Evolutionary conservation across 1,140 invertebrate species (phyloP), one percentile per base, ranked within the genome.

Genomic region (Caenorhabditis remanei): DNA sequence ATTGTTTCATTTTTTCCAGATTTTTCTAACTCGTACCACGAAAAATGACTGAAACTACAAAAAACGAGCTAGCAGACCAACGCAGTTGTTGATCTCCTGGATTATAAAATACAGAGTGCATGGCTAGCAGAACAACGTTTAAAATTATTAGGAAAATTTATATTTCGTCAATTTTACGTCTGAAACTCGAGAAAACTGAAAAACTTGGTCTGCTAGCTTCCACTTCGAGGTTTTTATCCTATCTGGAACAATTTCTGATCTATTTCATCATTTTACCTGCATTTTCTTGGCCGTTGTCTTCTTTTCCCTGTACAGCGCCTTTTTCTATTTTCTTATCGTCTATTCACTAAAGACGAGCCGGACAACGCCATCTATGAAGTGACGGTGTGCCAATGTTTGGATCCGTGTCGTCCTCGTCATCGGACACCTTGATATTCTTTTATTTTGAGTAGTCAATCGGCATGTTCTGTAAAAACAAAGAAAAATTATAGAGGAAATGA

Each of bases 361-460:
- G 96, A 94, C 99, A 98, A 89, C 98, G 94, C 98, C 98, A 99
- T 93, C 97, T 94, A 92, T 98, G 99, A 87, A 99, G 93, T 8
- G 97, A 99, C 46, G 97, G 96, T 53, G 97, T 99, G 93, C 99
- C 98, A 93, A 99, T 98, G 93, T 99, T 99, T 71, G 98, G 98
- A 94, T 99, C 98, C 71, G 97, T 98, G 91, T 99, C 98, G 95
- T 99, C 98, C 94, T 99, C 98, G 94, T 99, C 98, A 94, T 99
- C 98, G 46, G 97, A 99, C 90, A 99, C 89, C 48, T 90, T 89
- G 53, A 90, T 90, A 19, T 87, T 58, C 83, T 90, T 90, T 89
- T 89, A 90, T 84, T 90, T 90, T 9, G 86, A 88, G 82, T 90
- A 90, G 55, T 90, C 89, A 53, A 90, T 90, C 21, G 89, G 89